Percentiles rank a stretch among this genome's conserved stretches.
phyloP scores from a whole-genome alignment of 35 echinoderm and acorn worm genomes.

The Heliocidaris erythrogramma region DNA sequence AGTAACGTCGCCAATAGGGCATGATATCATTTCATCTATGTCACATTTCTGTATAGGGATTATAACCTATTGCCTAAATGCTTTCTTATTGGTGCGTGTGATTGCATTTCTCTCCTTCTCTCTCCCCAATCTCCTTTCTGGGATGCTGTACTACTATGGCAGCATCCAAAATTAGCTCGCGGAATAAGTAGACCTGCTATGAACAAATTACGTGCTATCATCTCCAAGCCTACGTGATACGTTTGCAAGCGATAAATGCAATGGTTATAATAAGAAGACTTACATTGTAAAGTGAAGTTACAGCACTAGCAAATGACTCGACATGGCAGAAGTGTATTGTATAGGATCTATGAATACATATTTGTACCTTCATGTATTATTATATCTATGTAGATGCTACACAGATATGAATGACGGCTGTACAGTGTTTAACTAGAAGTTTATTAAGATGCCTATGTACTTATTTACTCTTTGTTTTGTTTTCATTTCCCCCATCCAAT shows the following conservation, averaged over 20 bases:
- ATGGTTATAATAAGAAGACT: not conserved
- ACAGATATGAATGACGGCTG: not conserved
- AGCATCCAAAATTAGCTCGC: not conserved
- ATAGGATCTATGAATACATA: too few species aligned
- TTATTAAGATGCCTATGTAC: not conserved
- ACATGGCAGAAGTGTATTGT: not conserved
- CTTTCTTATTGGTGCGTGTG: not conserved
- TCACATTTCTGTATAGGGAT: not conserved
- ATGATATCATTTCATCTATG: too few species aligned
- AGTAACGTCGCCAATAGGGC: too few species aligned
- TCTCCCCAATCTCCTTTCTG: not conserved
- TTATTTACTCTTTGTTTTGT: not conserved
- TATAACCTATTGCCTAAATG: conserved; percentile 4
- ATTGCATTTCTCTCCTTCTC: not conserved
- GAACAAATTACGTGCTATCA: not conserved
- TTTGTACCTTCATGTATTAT: too few species aligned
- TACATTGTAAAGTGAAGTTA: not conserved
- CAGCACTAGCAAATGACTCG: not conserved
- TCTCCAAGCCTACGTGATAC: not conserved
- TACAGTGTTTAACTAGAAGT: not conserved
- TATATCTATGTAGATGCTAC: not conserved
- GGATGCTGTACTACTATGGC: not conserved
- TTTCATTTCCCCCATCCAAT: not conserved
- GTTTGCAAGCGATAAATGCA: not conserved
- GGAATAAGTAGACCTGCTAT: not conserved